phyloP scores from a whole-genome alignment of 2,888 invertebrate genomes.

The Malacosoma neustria region DNA sequence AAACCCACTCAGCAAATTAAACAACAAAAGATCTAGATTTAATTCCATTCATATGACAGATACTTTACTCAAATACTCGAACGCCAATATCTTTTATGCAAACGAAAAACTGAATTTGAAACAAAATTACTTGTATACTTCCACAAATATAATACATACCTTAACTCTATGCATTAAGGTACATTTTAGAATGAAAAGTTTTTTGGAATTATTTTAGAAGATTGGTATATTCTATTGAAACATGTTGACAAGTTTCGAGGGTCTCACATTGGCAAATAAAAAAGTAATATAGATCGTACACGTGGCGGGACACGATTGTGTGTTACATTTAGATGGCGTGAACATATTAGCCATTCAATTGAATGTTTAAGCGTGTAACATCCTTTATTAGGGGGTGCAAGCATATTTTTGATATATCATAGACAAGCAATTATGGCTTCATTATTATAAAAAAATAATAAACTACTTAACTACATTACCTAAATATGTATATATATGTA shows the following conservation, averaged over 20 bases:
- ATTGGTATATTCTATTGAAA: slow-evolving; percentile 30
- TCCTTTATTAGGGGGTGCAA: not conserved
- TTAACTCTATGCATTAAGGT: not conserved
- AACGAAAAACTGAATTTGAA: slow-evolving; percentile 15
- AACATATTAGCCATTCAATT: slow-evolving; percentile 61
- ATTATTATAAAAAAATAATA: not conserved
- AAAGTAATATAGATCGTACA: slow-evolving; percentile 61
- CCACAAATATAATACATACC: not conserved
- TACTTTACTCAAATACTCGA: slow-evolving; percentile 2
- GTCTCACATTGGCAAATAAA: slow-evolving; percentile 59
- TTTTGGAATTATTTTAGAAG: too few relatives aligned
- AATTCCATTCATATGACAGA: not conserved
- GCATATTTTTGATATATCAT: not conserved
- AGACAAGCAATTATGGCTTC: too few relatives aligned
- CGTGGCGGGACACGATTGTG: slow-evolving; percentile 33
- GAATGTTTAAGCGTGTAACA: slow-evolving; percentile 23
- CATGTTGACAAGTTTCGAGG: slow-evolving; percentile 67
- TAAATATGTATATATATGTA: too few relatives aligned
- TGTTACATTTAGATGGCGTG: slow-evolving; percentile 46
- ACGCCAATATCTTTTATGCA: slow-evolving; percentile 21
- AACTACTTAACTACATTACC: not conserved
- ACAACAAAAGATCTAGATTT: not conserved
- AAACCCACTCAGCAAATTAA: not conserved
- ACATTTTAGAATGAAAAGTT: not conserved
- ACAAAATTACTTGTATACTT: not conserved